phyloP scores from a whole-genome alignment of 1,140 invertebrate genomes.

The Sitobion miscanthi region DNA sequence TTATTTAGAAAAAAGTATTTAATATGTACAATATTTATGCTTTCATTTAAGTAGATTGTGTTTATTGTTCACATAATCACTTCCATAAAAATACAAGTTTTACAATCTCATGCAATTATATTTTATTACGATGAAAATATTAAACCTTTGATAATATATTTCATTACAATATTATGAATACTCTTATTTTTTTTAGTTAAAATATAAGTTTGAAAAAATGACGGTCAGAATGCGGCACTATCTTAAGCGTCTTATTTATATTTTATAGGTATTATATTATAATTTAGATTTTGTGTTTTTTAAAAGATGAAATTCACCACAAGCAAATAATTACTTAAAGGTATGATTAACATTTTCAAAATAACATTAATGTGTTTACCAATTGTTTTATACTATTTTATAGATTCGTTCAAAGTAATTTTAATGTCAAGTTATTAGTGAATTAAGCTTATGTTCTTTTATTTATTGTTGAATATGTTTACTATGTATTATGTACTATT shows the following conservation, averaged over 20 bases:
- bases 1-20: too few species aligned
- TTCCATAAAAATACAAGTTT: neutral
- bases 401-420: neutral
- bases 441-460: neutral
- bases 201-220: neutral
- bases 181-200: neutral
- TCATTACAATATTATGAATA: neutral
- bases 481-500: neutral
- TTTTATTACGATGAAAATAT: neutral
- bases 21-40: too few species aligned
- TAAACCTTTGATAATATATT: neutral
- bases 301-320: neutral
- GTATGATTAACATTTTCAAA: neutral
- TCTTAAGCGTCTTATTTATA: neutral
- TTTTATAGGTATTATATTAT: neutral
- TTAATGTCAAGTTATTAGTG: neutral
- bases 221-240: too few species aligned
- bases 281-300: neutral
- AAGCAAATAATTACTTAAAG: neutral
- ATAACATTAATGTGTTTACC: neutral
- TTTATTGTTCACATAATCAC: too few species aligned
- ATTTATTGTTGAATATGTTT: neutral
- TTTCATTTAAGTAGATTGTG: too few species aligned
- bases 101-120: neutral
- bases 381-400: neutral